Evolutionary conservation across 2,797 vertebrate species (phyloP), one percentile per base, ranked within the genome.

Genomic region (Tokudaia muenninki): DNA sequence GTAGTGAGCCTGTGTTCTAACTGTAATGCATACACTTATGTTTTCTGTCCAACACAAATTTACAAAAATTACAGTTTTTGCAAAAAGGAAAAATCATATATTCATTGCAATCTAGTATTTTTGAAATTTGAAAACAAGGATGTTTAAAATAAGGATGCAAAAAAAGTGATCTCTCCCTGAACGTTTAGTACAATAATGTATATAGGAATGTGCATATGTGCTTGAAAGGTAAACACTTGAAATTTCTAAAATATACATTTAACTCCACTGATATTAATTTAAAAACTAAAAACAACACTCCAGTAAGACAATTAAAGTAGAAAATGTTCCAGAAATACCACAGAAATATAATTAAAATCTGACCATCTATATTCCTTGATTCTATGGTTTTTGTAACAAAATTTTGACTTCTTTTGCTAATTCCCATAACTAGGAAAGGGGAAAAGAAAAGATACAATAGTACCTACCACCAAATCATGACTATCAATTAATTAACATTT

Each of bases 211-310:
- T 47, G 4, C 21, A 16, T 77, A 2, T 72, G 13, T 90, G 8
- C 81, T 89, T 70, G 65, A n/a, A 79, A 88, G 59, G 22, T 17
- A 86, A 31, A 65, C 59, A 61, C 17, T 63, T 92, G 14, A 92
- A 65, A 90, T 44, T 80, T 80, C 92, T 88, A 87, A 82, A 37
- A 84, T 52, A 72, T 37, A 61, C 44, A 87, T 41, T 70, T 92
- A 59, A 91, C 1, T 59, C 3, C 74, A 89, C 37, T 84, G 92
- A 67, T n/a, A 92, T 57, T 83, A 86, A 37, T 80, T 59, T 34
- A 83, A 95, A 93, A 55, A 61, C 2, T 5, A 57, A 52, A 97
- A 89, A 24, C 0, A 91, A 13, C n/a, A 94, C 61, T 84, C 90
- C 21, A 87, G 5, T 63, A 96, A 77, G 1, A 81, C 67, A 75